Conservation (phyloP, 2,113 vertebrate genomes). For the Spermophilus dauricus region DNA sequence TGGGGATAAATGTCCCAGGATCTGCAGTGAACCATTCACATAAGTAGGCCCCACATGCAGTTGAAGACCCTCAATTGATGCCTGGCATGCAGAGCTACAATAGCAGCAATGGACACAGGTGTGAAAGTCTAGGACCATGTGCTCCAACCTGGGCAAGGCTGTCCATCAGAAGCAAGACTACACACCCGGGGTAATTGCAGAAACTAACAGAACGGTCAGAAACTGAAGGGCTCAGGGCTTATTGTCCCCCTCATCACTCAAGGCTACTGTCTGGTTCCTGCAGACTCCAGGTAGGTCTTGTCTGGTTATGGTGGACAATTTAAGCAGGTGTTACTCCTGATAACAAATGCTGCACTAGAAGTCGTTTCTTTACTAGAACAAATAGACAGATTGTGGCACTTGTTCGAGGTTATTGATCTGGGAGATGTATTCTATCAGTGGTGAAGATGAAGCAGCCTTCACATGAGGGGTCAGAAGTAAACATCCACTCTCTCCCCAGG, state of each 20-base stretch:
- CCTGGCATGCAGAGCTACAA: neutral
- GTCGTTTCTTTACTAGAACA: neutral
- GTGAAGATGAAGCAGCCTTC: neutral
- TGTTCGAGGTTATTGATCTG: neutral
- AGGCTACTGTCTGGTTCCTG: neutral
- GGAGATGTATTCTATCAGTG: neutral
- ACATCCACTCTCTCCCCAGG: neutral
- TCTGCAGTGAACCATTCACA: neutral
- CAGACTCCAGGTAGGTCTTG: neutral
- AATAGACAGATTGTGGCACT: neutral
- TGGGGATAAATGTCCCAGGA: neutral
- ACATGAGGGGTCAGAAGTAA: neutral
- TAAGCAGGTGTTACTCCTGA: neutral
- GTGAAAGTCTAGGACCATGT: neutral
- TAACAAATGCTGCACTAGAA: neutral
- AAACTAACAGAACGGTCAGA: neutral
- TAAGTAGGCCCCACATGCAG: no score
- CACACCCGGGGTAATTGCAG: no score
- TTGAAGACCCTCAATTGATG: neutral
- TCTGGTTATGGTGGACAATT: neutral
- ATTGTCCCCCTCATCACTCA: neutral
- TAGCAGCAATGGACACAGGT: neutral
- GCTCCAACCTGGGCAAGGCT: neutral
- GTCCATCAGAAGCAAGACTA: neutral
- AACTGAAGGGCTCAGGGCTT: neutral